phyloP scores from a whole-genome alignment of 2,113 vertebrate genomes.

The Indicator indicator region DNA sequence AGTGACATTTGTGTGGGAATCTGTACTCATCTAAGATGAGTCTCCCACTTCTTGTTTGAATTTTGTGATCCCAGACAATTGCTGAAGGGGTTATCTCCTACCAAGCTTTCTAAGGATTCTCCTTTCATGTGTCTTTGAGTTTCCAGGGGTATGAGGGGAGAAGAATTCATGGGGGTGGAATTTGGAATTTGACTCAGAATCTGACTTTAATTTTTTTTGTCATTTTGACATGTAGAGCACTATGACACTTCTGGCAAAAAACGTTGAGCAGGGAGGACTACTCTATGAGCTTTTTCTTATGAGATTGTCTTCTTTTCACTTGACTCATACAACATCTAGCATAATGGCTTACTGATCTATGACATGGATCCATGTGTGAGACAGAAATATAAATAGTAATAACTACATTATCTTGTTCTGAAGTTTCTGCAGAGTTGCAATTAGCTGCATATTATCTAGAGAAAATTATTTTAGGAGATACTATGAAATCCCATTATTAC shows the following conservation, averaged over 20 bases:
- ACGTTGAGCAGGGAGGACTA: neutral
- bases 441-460: neutral
- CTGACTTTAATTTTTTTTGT: neutral
- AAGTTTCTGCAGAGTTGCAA: neutral
- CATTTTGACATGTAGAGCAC: neutral
- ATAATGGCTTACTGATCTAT: neutral
- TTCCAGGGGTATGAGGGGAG: accelerated
- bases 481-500: neutral
- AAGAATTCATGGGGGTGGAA: neutral
- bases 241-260: neutral
- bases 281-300: neutral
- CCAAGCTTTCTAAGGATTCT: neutral
- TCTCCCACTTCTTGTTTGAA: neutral
- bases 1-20: neutral
- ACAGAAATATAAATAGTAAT: neutral
- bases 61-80: neutral
- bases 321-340: neutral
- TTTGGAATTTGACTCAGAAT: neutral
- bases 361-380: neutral
- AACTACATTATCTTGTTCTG: neutral
- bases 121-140: neutral
- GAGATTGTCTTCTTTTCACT: neutral
- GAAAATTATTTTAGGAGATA: neutral
- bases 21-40: neutral
- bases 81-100: neutral